Conservation (phyloP, 2,113 vertebrate species). For the Symphodus melops region DNA sequence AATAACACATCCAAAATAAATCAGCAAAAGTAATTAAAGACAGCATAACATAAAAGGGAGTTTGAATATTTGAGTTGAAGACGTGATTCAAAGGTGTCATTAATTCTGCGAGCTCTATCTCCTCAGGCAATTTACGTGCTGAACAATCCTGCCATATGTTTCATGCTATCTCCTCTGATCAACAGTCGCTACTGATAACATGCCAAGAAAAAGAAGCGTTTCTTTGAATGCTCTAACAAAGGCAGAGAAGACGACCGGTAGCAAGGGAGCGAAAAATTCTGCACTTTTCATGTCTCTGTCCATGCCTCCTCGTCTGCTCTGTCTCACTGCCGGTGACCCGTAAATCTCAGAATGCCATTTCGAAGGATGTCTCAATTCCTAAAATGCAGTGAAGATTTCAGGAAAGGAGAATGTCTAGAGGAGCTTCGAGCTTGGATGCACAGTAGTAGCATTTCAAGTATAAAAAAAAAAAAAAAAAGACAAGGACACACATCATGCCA, state of each 20-base stretch:
- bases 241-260: not conserved
- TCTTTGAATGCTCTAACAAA: not conserved
- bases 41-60: not conserved
- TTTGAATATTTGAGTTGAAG: too few relatives aligned
- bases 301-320: not conserved
- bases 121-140: not conserved
- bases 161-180: not conserved
- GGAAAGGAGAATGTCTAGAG: not conserved
- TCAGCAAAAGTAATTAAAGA: not conserved
- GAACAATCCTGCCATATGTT: not conserved
- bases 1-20: too few relatives aligned
- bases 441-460: not conserved
- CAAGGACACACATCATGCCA: too few relatives aligned
- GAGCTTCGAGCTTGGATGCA: not conserved
- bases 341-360: not conserved
- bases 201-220: not conserved
- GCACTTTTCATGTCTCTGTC: not conserved
- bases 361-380: not conserved
- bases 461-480: too few relatives aligned
- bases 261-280: not conserved
- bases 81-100: too few relatives aligned
- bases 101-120: not conserved
- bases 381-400: not conserved
- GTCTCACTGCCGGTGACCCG: not conserved
- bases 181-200: not conserved